phyloP scores from a whole-genome alignment of 1,140 invertebrate species.

The Ceratina calcarata region DNA sequence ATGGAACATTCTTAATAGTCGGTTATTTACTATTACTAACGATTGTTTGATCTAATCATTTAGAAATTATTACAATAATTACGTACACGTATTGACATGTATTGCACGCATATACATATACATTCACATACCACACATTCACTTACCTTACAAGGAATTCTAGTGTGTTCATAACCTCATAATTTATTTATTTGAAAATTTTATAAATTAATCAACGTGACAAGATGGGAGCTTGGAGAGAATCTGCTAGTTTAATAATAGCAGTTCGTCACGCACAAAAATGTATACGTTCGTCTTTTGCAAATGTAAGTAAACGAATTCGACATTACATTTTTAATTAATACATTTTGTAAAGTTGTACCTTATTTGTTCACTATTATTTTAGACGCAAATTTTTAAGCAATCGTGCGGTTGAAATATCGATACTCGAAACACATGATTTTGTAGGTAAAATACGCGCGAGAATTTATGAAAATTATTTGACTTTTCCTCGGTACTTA shows the following conservation, averaged over 20 bases:
- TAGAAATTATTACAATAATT: background rate
- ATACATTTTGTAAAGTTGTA: background rate
- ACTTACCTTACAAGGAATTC: slow-evolving; percentile 20
- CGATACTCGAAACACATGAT: background rate
- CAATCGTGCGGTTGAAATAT: background rate
- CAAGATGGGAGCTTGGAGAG: slow-evolving; percentile 74
- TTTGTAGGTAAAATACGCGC: slow-evolving; percentile 2
- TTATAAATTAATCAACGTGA: slow-evolving; percentile 3
- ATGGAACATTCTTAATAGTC: background rate
- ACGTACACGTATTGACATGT: no score
- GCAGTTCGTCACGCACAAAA: slow-evolving; percentile 68
- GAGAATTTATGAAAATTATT: slow-evolving; percentile 22
- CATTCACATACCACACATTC: background rate
- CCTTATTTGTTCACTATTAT: background rate
- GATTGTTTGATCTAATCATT: background rate
- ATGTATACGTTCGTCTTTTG: slow-evolving; percentile 5
- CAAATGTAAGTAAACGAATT: slow-evolving; percentile 61
- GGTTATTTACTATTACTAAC: background rate
- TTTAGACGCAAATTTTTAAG: background rate
- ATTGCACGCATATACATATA: background rate
- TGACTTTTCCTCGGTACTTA: background rate
- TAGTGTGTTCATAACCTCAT: background rate
- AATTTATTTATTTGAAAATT: slow-evolving; percentile 19
- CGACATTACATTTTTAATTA: background rate
- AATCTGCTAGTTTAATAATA: slow-evolving; percentile 78